A percentile compares a stretch with the other conserved stretches of the same genome.
Evolutionary conservation across 1,140 invertebrate genomes (phyloP).

Genomic region (Orussus abietinus): DNA sequence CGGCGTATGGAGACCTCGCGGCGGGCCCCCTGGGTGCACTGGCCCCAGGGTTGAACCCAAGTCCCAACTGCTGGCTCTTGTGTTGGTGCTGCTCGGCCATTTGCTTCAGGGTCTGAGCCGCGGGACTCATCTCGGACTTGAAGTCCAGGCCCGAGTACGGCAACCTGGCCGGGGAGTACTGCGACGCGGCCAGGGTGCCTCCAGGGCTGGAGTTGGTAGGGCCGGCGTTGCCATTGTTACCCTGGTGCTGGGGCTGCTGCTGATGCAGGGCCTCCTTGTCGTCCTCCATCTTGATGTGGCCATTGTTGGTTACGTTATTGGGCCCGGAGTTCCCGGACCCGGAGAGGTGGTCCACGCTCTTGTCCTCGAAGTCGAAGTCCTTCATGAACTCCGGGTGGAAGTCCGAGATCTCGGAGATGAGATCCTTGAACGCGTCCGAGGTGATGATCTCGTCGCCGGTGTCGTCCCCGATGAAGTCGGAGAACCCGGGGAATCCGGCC

Average conservation of each 20-base stretch:
- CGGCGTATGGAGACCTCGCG: constrained; percentile 52
- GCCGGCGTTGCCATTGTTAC: constrained; percentile 12
- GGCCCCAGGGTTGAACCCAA: constrained; percentile 45
- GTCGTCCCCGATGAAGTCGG: constrained; percentile 77
- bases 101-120: constrained; percentile 89
- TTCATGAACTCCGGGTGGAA: constrained; percentile 80
- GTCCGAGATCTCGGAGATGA: constrained; percentile 82
- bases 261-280: constrained; percentile 46
- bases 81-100: constrained; percentile 96
- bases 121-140: constrained; percentile 74
- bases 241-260: constrained; percentile 22
- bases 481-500: constrained; percentile 69
- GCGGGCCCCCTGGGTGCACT: constrained; percentile 41
- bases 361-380: constrained; percentile 74
- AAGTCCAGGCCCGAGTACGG: constrained; percentile 54
- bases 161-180: constrained; percentile 52
- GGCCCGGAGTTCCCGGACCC: constrained; percentile 32
- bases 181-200: constrained; percentile 33
- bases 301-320: constrained; percentile 38
- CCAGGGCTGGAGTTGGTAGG: constrained; percentile 20
- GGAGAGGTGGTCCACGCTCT: constrained; percentile 42
- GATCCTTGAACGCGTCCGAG: constrained; percentile 80
- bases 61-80: constrained; percentile 60
- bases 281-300: constrained; percentile 49
- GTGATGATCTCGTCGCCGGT: constrained; percentile 75